phyloP scores from a whole-genome alignment of 1,140 invertebrate species.

The Hetaerina americana region DNA sequence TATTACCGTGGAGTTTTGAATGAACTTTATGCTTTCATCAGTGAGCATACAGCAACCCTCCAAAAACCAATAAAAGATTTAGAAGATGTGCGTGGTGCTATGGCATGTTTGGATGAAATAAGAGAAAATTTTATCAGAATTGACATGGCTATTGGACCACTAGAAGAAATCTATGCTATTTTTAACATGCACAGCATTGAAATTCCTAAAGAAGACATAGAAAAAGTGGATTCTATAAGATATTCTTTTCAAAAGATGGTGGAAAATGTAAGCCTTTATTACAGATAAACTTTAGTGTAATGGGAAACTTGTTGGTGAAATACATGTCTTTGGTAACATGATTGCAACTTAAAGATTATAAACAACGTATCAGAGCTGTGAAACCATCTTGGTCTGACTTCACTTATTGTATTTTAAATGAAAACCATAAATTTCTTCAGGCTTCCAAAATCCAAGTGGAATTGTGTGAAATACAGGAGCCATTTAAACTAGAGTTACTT shows the following conservation, averaged over 20 bases:
- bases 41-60: constrained; percentile 48
- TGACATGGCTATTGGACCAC: constrained; percentile 56
- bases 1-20: constrained; percentile 48
- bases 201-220: constrained; percentile 61
- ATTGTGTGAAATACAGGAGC: constrained; percentile 63
- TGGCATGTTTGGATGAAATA: constrained; percentile 59
- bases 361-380: too few relatives aligned
- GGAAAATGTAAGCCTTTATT: constrained; percentile 36
- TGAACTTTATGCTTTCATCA: constrained; percentile 52
- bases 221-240: constrained; percentile 60
- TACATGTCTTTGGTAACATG: too few relatives aligned
- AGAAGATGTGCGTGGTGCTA: constrained; percentile 14
- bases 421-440: not conserved
- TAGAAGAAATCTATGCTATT: constrained; percentile 66
- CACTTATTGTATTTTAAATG: too few relatives aligned
- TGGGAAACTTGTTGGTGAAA: not conserved
- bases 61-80: constrained; percentile 27
- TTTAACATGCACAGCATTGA: constrained; percentile 55
- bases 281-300: not conserved
- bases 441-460: constrained; percentile 48
- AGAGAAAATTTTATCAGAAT: constrained; percentile 54
- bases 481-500: constrained; percentile 53
- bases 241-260: constrained; percentile 65
- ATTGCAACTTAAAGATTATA: too few relatives aligned
- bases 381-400: too few relatives aligned